These are phyloP conservation scores for Lepus timidus DNA, from an alignment of 2,113 vertebrate genomes.

Conservation along the genomic window DNA sequence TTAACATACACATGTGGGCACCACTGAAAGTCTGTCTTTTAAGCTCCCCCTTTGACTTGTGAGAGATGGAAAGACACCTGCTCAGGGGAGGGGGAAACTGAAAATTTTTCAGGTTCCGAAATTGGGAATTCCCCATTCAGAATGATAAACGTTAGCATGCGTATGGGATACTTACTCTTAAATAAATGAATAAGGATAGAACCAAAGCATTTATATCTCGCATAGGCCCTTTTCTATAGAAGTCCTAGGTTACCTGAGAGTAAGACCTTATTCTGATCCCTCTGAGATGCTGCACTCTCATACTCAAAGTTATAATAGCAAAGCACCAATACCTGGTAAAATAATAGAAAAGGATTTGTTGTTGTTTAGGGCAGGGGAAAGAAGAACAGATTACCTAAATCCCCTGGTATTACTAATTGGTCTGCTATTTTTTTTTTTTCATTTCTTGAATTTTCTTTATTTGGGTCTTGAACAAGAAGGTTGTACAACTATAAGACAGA, in stretches of 20 bases:
- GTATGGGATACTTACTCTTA: slow-evolving; percentile 20
- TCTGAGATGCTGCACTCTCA: slow-evolving; percentile 23
- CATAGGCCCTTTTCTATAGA: slow-evolving; percentile 21
- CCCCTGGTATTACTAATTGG: neutral
- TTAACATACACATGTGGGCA: slow-evolving; percentile 75
- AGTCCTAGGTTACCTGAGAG: slow-evolving; percentile 46
- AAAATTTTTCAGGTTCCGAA: slow-evolving; percentile 79
- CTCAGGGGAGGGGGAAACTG: slow-evolving; percentile 42
- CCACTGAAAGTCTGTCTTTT: slow-evolving; percentile 73
- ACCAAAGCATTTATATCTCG: neutral
- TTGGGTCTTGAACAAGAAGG: slow-evolving; percentile 55
- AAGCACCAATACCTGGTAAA: neutral
- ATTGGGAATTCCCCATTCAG: slow-evolving; percentile 72
- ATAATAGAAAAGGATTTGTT: neutral
- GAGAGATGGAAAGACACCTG: slow-evolving; percentile 78
- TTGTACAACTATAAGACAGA: neutral
- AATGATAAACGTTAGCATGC: slow-evolving; percentile 62
- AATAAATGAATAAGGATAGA: slow-evolving; percentile 37
- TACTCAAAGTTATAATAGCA: neutral
- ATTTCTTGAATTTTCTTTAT: slow-evolving; percentile 5
- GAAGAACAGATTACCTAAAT: slow-evolving; percentile 34
- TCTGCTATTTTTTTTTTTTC: neutral
- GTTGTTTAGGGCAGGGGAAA: neutral
- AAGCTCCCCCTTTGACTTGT: slow-evolving; percentile 78
- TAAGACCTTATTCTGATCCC: slow-evolving; percentile 2